phyloP scores from a whole-genome alignment of 2,797 vertebrate genomes.

The Poeciliopsis turneri region DNA sequence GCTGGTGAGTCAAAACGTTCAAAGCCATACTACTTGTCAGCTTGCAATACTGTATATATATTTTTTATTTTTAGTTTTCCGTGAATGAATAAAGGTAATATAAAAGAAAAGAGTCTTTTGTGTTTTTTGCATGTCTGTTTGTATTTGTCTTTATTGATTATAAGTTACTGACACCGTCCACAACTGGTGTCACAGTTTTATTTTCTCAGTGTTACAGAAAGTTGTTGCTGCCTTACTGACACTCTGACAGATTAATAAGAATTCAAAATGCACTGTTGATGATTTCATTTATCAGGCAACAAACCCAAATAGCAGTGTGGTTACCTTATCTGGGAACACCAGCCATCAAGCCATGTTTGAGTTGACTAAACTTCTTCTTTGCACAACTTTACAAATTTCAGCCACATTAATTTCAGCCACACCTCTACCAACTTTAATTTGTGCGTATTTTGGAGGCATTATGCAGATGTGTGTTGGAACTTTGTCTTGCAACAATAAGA shows the following conservation, averaged over 20 bases:
- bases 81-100: background rate
- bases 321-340: background rate
- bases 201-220: background rate
- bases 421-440: background rate
- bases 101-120: background rate
- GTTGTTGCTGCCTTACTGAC: background rate
- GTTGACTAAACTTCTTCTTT: background rate
- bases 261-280: background rate
- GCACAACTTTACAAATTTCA: background rate
- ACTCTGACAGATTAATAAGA: background rate
- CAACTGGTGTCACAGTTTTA: background rate
- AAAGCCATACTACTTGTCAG: background rate
- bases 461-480: background rate
- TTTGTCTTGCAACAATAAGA: background rate
- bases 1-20: constrained; percentile 1
- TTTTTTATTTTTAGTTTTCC: background rate
- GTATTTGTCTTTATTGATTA: background rate
- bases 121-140: background rate
- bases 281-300: background rate
- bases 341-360: background rate
- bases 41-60: background rate
- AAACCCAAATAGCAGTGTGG: background rate
- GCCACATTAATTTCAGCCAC: background rate
- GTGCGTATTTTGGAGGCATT: background rate
- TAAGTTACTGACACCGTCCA: background rate